These are phyloP conservation scores for Hyaena hyaena DNA, from an alignment of 2,113 vertebrate genomes.

Conservation along the genomic window DNA sequence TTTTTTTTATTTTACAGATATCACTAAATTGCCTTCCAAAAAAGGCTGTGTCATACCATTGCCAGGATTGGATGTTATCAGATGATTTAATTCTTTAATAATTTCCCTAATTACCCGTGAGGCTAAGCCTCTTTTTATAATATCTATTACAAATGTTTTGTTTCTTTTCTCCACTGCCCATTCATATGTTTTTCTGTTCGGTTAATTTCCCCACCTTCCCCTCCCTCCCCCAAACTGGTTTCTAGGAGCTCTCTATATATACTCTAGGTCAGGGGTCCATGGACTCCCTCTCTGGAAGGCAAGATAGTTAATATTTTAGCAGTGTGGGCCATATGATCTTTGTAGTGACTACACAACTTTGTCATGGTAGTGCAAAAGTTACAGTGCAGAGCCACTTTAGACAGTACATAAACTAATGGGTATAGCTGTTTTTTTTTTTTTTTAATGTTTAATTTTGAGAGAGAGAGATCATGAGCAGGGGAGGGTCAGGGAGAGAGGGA, in stretches of 20 bases:
- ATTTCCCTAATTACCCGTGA: conserved; percentile 14
- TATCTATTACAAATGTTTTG: conserved; percentile 7
- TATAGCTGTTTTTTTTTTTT: background rate
- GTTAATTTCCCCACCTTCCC: background rate
- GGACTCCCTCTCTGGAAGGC: background rate
- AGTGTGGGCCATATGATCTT: background rate
- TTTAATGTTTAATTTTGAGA: no score
- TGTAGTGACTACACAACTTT: background rate
- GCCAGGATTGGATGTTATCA: conserved; percentile 53
- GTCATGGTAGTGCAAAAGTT: background rate
- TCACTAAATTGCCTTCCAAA: conserved; percentile 56
- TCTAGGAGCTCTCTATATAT: background rate
- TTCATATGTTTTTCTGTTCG: background rate
- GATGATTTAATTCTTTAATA: conserved; percentile 66
- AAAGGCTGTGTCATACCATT: conserved; percentile 61
- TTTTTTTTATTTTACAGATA: conserved; percentile 43
- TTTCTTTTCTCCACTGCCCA: conserved; percentile 25
- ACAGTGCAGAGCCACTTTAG: background rate
- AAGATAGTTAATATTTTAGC: conserved; percentile 30
- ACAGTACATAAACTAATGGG: background rate
- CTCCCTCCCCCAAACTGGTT: background rate
- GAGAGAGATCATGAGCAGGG: no score
- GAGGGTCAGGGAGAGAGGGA: no score
- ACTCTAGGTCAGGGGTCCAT: background rate
- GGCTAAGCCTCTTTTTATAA: conserved; percentile 1